Evolutionary conservation across 1,140 invertebrate species (phyloP).

Genomic region (Aleiodes sp.): DNA sequence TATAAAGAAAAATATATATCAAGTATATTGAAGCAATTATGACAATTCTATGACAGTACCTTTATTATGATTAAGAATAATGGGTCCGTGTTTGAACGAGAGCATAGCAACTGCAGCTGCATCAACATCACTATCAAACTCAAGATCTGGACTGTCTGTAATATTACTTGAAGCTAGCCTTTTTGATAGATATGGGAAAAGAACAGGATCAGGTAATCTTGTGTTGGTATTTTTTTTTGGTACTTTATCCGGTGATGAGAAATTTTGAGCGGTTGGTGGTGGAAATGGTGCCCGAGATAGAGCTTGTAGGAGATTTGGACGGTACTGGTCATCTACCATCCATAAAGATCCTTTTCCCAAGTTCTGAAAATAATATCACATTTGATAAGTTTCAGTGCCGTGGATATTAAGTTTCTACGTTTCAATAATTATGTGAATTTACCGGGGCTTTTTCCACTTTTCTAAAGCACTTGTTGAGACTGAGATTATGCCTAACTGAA

Average conservation of each 20-base stretch:
- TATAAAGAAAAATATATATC: conserved; percentile 19
- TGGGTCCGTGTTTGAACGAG: conserved; percentile 78
- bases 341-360: conserved; percentile 94
- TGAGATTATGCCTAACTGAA: conserved; percentile 94
- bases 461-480: conserved; percentile 96
- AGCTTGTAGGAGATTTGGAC: conserved; percentile 86
- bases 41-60: conserved; percentile 47
- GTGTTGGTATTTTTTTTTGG: conserved; percentile 53
- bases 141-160: conserved; percentile 59
- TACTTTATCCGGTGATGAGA: conserved; percentile 55
- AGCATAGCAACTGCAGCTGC: conserved; percentile 83
- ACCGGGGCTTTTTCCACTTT: conserved; percentile 93
- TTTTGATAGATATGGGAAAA: conserved; percentile 81
- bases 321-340: conserved; percentile 91
- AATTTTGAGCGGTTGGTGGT: conserved; percentile 69
- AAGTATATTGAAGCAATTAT: background rate
- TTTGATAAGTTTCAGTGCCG: background rate
- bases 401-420: background rate
- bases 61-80: conserved; percentile 66
- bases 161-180: conserved; percentile 70
- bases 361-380: conserved; percentile 74
- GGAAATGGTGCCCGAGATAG: conserved; percentile 85
- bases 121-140: conserved; percentile 77
- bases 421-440: conserved; percentile 54
- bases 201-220: conserved; percentile 74